Evolutionary conservation across 2,888 invertebrate species (phyloP).

Genomic region (Andricus quercusramuli): DNA sequence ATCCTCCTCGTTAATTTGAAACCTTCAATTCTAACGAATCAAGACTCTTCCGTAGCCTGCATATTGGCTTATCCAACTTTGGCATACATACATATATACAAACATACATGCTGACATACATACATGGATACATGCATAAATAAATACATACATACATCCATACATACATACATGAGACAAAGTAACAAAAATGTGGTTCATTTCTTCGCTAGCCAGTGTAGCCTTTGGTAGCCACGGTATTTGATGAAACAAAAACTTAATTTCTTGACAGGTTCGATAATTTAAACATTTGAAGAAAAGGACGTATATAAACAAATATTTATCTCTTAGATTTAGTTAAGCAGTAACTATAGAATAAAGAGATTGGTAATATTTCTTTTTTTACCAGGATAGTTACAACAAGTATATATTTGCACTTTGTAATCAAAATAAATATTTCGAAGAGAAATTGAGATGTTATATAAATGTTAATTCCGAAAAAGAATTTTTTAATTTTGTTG

Average conservation of each 20-base stretch:
- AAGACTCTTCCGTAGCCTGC: constrained; percentile 52
- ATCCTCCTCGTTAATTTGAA: constrained; percentile 69
- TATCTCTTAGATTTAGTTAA: not conserved
- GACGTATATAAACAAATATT: not conserved
- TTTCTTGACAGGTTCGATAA: not conserved
- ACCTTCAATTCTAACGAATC: constrained; percentile 63
- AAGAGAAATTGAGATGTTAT: constrained; percentile 13
- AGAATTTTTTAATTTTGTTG: constrained; percentile 32
- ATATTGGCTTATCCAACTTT: constrained; percentile 34
- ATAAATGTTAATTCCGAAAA: constrained; percentile 13
- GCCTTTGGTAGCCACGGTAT: not conserved
- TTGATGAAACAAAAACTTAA: not conserved
- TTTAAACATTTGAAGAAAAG: not conserved
- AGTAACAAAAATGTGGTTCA: constrained; percentile 5
- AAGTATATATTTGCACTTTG: not conserved
- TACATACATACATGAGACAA: constrained; percentile 1
- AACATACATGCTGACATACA: too few species aligned
- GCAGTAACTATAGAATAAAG: too few species aligned
- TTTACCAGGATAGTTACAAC: not conserved
- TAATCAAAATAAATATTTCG: not conserved
- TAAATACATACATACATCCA: not conserved
- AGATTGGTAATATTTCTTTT: too few species aligned
- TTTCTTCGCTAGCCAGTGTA: not conserved
- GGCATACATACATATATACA: not conserved
- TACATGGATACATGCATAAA: too few species aligned